Evolutionary conservation across 2,888 invertebrate genomes (phyloP).

Genomic region (Ecdyonurus torrentis): DNA sequence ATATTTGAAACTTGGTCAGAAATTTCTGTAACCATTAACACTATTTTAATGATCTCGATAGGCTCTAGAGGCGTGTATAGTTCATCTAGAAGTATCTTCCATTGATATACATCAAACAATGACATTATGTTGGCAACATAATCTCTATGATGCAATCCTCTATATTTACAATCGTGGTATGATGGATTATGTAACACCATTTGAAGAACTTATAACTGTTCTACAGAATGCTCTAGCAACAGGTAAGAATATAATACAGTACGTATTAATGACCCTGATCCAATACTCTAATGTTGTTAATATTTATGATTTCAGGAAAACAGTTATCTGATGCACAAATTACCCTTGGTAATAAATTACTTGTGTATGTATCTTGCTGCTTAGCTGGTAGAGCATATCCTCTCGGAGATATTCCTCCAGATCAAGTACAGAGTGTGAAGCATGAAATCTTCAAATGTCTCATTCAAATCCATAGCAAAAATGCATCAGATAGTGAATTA

Average conservation of each 20-base stretch:
- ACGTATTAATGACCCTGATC: too few species aligned
- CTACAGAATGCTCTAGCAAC: constrained; percentile 28
- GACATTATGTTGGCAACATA: constrained; percentile 39
- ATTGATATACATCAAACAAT: constrained; percentile 59
- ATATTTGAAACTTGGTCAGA: too few species aligned
- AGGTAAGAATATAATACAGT: too few species aligned
- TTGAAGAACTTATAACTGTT: constrained; percentile 45
- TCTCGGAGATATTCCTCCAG: constrained; percentile 28
- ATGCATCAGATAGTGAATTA: constrained; percentile 39
- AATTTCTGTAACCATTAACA: too few species aligned
- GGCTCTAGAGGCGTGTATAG: constrained; percentile 49
- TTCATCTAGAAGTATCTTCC: constrained; percentile 53
- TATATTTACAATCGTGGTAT: constrained; percentile 64
- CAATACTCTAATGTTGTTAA: neutral
- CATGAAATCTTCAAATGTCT: constrained; percentile 53
- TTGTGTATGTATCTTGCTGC: constrained; percentile 76
- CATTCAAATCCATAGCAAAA: constrained; percentile 47
- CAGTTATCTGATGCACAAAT: constrained; percentile 24
- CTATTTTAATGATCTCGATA: too few species aligned
- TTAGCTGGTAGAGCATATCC: constrained; percentile 76
- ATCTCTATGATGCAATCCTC: constrained; percentile 50
- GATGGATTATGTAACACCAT: constrained; percentile 52
- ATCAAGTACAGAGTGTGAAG: constrained; percentile 33
- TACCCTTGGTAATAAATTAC: constrained; percentile 59
- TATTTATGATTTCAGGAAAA: constrained; percentile 14